Conservation (phyloP, 2,888 invertebrate genomes). For the Drosophila atroscutellata region DNA sequence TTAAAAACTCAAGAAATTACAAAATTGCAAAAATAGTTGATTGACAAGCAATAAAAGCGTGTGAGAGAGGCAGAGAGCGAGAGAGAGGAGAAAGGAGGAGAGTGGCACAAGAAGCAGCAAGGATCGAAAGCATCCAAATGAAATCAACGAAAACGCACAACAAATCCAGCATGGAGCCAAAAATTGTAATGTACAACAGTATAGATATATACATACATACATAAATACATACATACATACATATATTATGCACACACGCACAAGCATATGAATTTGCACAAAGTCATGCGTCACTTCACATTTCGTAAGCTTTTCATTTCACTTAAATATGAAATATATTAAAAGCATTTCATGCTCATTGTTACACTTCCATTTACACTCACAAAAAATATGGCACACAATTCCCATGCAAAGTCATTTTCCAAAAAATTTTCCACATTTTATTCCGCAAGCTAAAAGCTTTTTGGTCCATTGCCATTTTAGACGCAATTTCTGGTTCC, state of each 20-base stretch:
- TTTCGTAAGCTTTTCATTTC: conserved; percentile 24
- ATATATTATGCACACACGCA: neutral
- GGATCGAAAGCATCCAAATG: conserved; percentile 35
- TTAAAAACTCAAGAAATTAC: conserved; percentile 23
- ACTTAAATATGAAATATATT: conserved; percentile 54
- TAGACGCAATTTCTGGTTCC: conserved; percentile 47
- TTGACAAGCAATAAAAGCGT: conserved; percentile 8
- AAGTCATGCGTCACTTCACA: conserved; percentile 54
- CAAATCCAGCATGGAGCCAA: conserved; percentile 76
- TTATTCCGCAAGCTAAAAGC: conserved; percentile 45
- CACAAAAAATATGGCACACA: conserved; percentile 11
- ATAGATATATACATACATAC: conserved; percentile 16
- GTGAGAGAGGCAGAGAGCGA: neutral
- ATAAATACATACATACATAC: conserved; percentile 6
- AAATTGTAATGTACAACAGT: conserved; percentile 77
- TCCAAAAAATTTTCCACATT: conserved; percentile 49
- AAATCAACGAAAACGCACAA: conserved; percentile 66
- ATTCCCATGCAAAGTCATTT: conserved; percentile 65
- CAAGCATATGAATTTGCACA: conserved; percentile 39
- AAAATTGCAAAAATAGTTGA: conserved; percentile 24
- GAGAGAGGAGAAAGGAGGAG: neutral
- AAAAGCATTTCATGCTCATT: conserved; percentile 64
- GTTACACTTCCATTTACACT: conserved; percentile 31
- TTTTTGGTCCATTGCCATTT: conserved; percentile 50
- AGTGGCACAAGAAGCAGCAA: conserved; percentile 3